Conservation (phyloP, 2,888 invertebrate species). For the Campoletis raptor region DNA sequence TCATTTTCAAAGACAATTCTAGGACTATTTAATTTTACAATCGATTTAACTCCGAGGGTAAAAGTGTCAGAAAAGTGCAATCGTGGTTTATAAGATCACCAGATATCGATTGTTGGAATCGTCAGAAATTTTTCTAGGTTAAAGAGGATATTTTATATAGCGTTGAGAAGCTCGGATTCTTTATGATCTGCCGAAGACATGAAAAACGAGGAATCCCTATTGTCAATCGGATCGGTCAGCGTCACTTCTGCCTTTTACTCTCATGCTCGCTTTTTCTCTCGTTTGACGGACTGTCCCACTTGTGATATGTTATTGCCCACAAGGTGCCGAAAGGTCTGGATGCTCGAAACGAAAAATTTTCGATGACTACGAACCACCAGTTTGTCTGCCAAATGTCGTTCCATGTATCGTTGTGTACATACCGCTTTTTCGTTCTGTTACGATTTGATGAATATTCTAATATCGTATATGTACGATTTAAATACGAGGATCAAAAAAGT, state of each 20-base stretch:
- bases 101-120: constrained; percentile 4
- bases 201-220: constrained; percentile 18
- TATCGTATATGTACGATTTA: not conserved
- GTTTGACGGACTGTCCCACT: constrained; percentile 34
- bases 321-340: constrained; percentile 18
- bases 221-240: constrained; percentile 21
- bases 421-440: not conserved
- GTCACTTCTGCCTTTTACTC: not conserved
- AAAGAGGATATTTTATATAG: constrained; percentile 23
- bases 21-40: not conserved
- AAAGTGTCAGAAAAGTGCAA: not conserved
- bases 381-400: constrained; percentile 1
- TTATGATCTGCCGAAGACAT: constrained; percentile 9
- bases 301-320: constrained; percentile 21
- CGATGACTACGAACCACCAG: not conserved
- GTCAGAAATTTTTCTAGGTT: constrained; percentile 10
- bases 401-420: not conserved
- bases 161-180: constrained; percentile 22
- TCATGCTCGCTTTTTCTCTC: not conserved
- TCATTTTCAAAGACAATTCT: not conserved
- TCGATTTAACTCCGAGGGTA: not conserved
- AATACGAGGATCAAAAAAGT: not conserved
- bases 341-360: constrained; percentile 13
- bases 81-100: not conserved
- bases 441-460: not conserved